A percentile compares a stretch with the other conserved stretches of the same genome.
Evolutionary conservation across 2,888 invertebrate species (phyloP).

Genomic region (Hofmannophila pseudospretella): DNA sequence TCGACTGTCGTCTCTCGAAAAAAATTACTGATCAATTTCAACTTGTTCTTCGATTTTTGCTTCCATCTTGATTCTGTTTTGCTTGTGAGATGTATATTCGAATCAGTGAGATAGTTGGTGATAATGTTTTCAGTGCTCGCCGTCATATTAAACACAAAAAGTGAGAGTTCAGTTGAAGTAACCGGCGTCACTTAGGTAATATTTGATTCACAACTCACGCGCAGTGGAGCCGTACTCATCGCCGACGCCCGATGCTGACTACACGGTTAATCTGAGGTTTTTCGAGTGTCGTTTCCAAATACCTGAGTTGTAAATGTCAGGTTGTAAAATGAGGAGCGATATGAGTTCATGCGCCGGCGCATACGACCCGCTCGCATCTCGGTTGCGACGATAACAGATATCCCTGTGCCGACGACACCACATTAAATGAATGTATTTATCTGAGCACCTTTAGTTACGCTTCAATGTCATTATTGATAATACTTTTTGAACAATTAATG

Average conservation of each 20-base stretch:
- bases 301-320: slow-evolving; percentile 62
- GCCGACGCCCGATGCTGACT: slow-evolving; percentile 45
- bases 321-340: slow-evolving; percentile 61
- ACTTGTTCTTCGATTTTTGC: slow-evolving; percentile 46
- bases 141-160: slow-evolving; percentile 49
- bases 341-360: slow-evolving; percentile 46
- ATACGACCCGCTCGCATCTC: slow-evolving; percentile 61
- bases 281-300: slow-evolving; percentile 63
- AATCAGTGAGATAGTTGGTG: slow-evolving; percentile 52
- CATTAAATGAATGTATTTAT: slow-evolving; percentile 68
- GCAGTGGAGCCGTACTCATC: slow-evolving; percentile 36
- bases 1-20: slow-evolving; percentile 78
- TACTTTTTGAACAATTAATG: slow-evolving; percentile 9
- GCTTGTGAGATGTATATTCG: slow-evolving; percentile 53
- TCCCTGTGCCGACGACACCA: slow-evolving; percentile 53
- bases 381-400: slow-evolving; percentile 63
- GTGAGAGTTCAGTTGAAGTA: slow-evolving; percentile 57
- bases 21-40: slow-evolving; percentile 54
- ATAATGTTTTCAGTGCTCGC: slow-evolving; percentile 44
- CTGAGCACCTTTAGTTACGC: slow-evolving; percentile 55
- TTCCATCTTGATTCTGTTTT: slow-evolving; percentile 38
- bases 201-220: slow-evolving; percentile 35
- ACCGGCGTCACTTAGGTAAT: slow-evolving; percentile 22
- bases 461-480: slow-evolving; percentile 32
- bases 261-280: slow-evolving; percentile 54